Conservation (phyloP, 2,888 invertebrate genomes). For the Drosophila nr. perissopoda region DNA sequence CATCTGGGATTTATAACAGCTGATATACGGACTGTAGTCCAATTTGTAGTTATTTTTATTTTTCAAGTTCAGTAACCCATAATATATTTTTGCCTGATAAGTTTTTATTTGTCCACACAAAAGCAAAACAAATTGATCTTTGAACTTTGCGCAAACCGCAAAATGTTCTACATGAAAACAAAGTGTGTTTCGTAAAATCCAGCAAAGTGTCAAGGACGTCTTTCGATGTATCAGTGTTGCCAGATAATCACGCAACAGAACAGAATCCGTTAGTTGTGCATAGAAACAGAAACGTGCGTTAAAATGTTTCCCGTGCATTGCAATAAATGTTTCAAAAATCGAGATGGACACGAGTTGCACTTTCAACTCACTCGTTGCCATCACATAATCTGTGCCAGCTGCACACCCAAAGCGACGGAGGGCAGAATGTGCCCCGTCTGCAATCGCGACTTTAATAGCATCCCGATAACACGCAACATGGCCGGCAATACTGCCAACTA, state of each 20-base stretch:
- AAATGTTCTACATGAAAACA: slow-evolving; percentile 8
- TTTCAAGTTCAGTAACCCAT: slow-evolving; percentile 53
- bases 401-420: slow-evolving; percentile 11
- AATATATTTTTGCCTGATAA: slow-evolving; percentile 54
- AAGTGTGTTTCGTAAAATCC: background rate
- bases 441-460: slow-evolving; percentile 1
- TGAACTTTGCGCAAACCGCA: slow-evolving; percentile 52
- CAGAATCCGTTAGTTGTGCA: slow-evolving; percentile 32
- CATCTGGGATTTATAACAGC: slow-evolving; percentile 29
- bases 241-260: slow-evolving; percentile 11
- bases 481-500: slow-evolving; percentile 45
- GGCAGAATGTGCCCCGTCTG: slow-evolving; percentile 49
- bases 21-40: slow-evolving; percentile 62
- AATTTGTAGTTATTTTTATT: slow-evolving; percentile 38
- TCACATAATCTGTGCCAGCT: slow-evolving; percentile 51
- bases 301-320: slow-evolving; percentile 63
- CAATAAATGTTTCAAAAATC: slow-evolving; percentile 44
- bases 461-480: slow-evolving; percentile 39
- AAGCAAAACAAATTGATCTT: slow-evolving; percentile 60
- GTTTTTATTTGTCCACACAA: slow-evolving; percentile 51
- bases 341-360: background rate
- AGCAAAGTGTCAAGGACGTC: slow-evolving; percentile 22
- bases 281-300: background rate
- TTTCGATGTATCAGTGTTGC: slow-evolving; percentile 19
- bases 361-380: slow-evolving; percentile 50